Conservation (phyloP, 92 coral and sea anemone species). For the Zoanthus gigantus region DNA sequence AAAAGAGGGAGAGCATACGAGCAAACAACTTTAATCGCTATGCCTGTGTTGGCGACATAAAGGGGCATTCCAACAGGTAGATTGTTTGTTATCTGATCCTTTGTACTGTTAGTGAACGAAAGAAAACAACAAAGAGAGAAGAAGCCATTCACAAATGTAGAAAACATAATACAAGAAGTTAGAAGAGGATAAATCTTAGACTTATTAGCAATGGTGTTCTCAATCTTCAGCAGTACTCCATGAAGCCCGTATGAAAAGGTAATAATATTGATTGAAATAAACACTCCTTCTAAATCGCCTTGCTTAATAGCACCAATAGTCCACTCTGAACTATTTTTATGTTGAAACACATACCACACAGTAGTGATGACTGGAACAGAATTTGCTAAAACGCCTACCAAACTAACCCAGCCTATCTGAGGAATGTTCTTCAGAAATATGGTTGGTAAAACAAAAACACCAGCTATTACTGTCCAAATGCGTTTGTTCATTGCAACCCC, state of each 20-base stretch:
- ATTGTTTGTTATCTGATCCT: conserved; percentile 22
- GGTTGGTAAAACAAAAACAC: conserved; percentile 22
- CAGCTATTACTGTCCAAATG: conserved; percentile 31
- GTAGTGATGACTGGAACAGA: not conserved
- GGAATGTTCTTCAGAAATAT: conserved; percentile 23
- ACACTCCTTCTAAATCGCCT: conserved; percentile 20
- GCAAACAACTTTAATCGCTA: conserved; percentile 25
- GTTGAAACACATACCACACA: conserved; percentile 21
- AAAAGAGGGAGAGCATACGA: conserved; percentile 31
- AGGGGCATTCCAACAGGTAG: conserved; percentile 9
- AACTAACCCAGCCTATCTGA: conserved; percentile 36
- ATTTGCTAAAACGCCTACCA: conserved; percentile 11
- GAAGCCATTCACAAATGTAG: conserved; percentile 1
- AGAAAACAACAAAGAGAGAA: conserved; percentile 17
- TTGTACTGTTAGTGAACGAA: not conserved
- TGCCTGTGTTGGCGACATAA: conserved; percentile 13
- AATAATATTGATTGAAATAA: conserved; percentile 27
- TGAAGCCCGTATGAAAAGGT: conserved; percentile 19
- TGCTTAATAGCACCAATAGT: not conserved
- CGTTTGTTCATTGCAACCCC: conserved; percentile 8
- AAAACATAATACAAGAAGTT: not conserved
- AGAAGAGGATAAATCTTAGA: not conserved
- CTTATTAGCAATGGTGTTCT: conserved; percentile 5
- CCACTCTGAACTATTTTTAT: not conserved
- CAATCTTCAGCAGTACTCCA: not conserved